phyloP scores from a whole-genome alignment of 2,888 invertebrate genomes.

The Trachelus tabidus region DNA sequence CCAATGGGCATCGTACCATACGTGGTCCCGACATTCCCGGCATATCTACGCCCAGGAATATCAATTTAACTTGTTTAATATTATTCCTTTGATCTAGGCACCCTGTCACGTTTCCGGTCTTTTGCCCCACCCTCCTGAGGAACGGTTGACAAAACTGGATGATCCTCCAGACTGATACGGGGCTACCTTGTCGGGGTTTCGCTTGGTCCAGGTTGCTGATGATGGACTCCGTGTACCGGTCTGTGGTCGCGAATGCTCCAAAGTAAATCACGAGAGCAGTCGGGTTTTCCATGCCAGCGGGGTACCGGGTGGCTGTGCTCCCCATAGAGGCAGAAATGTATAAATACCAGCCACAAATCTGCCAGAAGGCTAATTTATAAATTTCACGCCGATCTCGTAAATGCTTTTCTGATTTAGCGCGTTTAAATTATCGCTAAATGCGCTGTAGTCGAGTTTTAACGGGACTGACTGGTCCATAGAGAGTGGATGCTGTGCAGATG shows the following conservation, averaged over 20 bases:
- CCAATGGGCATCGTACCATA: background rate
- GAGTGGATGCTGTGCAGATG: background rate
- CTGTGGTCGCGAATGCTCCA: background rate
- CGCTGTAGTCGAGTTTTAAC: constrained; percentile 47
- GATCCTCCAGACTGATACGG: background rate
- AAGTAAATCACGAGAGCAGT: constrained; percentile 39
- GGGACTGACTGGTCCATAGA: constrained; percentile 19
- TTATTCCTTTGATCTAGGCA: background rate
- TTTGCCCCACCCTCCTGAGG: background rate
- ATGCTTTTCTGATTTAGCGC: constrained; percentile 60
- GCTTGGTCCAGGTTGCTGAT: background rate
- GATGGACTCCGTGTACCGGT: background rate
- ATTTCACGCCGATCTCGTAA: constrained; percentile 60
- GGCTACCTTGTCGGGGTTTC: background rate
- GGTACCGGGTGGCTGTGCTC: constrained; percentile 35
- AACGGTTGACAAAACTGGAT: background rate
- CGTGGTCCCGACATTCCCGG: background rate
- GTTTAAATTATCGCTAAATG: constrained; percentile 58
- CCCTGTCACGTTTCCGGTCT: background rate
- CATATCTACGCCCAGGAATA: background rate
- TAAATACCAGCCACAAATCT: constrained; percentile 59
- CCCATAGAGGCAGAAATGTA: constrained; percentile 46
- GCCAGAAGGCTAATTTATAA: constrained; percentile 59
- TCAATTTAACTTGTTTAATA: background rate
- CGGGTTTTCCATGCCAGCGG: constrained; percentile 46